Evolutionary conservation across 1,140 invertebrate genomes (phyloP).

Genomic region (Elymnias hypermnestra): DNA sequence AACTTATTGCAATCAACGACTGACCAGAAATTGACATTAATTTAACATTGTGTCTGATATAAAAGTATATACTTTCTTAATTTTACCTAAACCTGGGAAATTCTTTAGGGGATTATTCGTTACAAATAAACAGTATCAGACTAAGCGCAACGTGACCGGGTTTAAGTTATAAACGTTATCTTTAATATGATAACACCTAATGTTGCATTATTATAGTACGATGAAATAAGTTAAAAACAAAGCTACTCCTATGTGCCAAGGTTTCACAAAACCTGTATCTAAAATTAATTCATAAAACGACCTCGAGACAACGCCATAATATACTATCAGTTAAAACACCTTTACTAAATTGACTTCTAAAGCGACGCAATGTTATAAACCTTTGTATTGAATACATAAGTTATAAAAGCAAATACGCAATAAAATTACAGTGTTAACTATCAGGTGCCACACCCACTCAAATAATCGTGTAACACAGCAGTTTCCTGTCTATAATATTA

Average conservation of each 20-base stretch:
- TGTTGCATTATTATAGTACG: no score
- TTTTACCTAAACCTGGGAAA: no score
- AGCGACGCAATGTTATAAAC: conserved; percentile 4
- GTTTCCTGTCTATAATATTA: conserved; percentile 41
- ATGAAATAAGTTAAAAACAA: conserved; percentile 2
- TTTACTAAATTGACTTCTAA: conserved; percentile 4
- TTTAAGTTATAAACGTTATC: no score
- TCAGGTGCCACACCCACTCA: conserved; percentile 45
- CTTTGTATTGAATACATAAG: conserved; percentile 22
- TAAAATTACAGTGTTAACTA: conserved; percentile 42
- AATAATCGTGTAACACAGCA: conserved; percentile 34
- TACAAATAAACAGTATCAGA: no score
- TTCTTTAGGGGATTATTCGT: no score
- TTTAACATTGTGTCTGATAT: no score
- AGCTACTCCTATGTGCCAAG: conserved; percentile 11
- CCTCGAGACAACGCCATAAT: conserved; percentile 27
- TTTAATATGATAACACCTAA: no score
- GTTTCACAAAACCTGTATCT: conserved; percentile 30
- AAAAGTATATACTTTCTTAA: no score
- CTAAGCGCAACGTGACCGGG: no score
- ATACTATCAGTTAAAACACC: no score
- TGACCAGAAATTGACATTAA: no score
- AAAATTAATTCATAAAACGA: conserved; percentile 38
- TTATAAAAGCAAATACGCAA: conserved; percentile 45
- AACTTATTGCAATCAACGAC: no score